Conservation (phyloP, 2,888 invertebrate species). For the Phaedon cochleariae region DNA sequence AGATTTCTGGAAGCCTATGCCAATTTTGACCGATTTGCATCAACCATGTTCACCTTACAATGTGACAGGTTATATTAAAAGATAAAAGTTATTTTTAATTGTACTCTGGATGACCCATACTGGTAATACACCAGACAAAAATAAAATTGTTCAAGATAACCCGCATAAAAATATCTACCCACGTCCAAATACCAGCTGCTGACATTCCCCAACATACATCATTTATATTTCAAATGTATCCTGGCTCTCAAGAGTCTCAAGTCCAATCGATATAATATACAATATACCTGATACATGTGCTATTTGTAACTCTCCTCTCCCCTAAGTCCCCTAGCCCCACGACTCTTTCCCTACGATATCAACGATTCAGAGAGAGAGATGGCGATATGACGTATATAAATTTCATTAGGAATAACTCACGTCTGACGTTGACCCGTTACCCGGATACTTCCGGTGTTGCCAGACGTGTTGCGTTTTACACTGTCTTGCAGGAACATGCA, state of each 20-base stretch:
- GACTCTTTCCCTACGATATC: too few relatives aligned
- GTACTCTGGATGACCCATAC: too few relatives aligned
- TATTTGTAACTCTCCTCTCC: background rate
- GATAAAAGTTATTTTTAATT: too few relatives aligned
- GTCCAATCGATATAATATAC: slow-evolving; percentile 20
- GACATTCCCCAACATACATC: slow-evolving; percentile 10
- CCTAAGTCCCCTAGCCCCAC: too few relatives aligned
- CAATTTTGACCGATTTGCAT: too few relatives aligned
- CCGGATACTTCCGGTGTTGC: background rate
- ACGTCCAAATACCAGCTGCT: background rate
- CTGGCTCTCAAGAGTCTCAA: background rate
- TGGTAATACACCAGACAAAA: too few relatives aligned
- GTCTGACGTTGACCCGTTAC: slow-evolving; percentile 30
- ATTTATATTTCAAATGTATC: slow-evolving; percentile 13
- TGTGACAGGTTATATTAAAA: too few relatives aligned
- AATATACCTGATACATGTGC: too few relatives aligned
- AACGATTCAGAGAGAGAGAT: slow-evolving; percentile 26
- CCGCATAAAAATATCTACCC: background rate
- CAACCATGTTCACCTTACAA: too few relatives aligned
- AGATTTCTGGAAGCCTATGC: too few relatives aligned
- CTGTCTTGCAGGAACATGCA: too few relatives aligned
- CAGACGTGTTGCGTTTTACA: background rate
- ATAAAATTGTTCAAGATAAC: too few relatives aligned
- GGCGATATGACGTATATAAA: slow-evolving; percentile 30
- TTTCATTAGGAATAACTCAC: slow-evolving; percentile 35